Evolutionary conservation across 2,888 invertebrate species (phyloP).

Genomic region (Ecliptopera silaceata): DNA sequence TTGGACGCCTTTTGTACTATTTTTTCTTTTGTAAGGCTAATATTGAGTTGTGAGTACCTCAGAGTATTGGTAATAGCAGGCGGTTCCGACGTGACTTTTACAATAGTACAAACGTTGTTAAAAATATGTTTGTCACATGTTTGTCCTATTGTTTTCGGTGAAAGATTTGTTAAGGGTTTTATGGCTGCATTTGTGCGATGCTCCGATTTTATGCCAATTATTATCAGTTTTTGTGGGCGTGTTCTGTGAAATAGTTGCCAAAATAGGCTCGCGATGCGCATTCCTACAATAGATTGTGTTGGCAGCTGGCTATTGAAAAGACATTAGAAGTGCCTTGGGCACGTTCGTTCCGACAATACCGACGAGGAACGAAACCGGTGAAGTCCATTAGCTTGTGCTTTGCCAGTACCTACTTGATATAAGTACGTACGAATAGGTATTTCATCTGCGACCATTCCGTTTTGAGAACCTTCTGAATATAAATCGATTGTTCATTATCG

Average conservation of each 20-base stretch:
- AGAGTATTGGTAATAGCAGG: conserved; percentile 67
- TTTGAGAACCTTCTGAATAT: conserved; percentile 26
- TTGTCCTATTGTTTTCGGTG: conserved; percentile 45
- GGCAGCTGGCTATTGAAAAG: conserved; percentile 50
- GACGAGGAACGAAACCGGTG: conserved; percentile 14
- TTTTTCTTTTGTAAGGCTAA: conserved; percentile 67
- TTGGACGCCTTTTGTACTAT: conserved; percentile 68
- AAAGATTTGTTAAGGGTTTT: conserved; percentile 10
- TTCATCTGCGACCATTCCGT: neutral
- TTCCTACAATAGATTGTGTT: conserved; percentile 50
- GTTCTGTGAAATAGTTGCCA: conserved; percentile 40
- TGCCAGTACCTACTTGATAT: neutral
- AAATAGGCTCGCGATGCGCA: conserved; percentile 37
- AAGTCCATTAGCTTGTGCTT: conserved; percentile 14
- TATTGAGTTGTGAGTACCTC: conserved; percentile 62
- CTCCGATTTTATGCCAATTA: conserved; percentile 43
- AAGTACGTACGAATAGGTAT: conserved; percentile 1
- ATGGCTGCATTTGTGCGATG: conserved; percentile 34
- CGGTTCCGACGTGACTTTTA: conserved; percentile 72
- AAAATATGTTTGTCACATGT: conserved; percentile 53
- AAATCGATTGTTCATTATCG: conserved; percentile 32
- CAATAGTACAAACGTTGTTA: conserved; percentile 55
- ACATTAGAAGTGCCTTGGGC: conserved; percentile 48
- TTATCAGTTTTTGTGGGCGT: conserved; percentile 41
- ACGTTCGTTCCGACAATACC: conserved; percentile 35